Base-by-base conservation (phyloP, 2,113 vertebrate genomes). In the Erythrocercus mccallii region DNA sequence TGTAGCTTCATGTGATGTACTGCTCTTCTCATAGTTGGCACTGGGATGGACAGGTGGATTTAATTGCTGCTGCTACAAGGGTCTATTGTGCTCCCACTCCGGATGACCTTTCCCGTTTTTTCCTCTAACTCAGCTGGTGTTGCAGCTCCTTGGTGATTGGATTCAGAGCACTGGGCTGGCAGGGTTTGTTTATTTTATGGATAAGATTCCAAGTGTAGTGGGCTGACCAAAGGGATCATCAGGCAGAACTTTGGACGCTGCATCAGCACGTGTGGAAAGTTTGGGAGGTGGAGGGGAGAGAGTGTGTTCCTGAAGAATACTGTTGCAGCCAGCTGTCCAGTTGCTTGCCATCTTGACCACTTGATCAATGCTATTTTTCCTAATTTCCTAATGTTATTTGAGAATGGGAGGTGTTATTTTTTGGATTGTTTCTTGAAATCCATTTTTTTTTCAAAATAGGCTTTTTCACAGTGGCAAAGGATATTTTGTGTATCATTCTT, bases 21-120 rank as follows among this genome's bases (percentile, higher is more conserved):
- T 0, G 0, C 19, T 45, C 4, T n/a, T 27, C 19, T 69, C 8
- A 0, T 0, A 3, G 45, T 5, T 15, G 31, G n/a, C 23, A 3
- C 60, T 73, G 19, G 28, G 21, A 20, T 18, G 42, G 35, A 7
- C 8, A 7, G 30, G 11, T 70, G 48, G 2, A 14, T 40, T n/a
- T n/a, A n/a, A n/a, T n/a, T n/a, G 38, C 48, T 54, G 28, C 79
- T 76, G 57, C 40, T 35, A 3, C 33, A 42, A 3, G 42, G 40
- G 33, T 12, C 31, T n/a, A 0, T 12, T 14, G 60, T 62, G 35
- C 72, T 87, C n/a, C 58, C 16, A 3, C 4, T 19, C 51, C 12
- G 14, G 27, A 68, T 19, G 30, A 24, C 16, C 11, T 77, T 76
- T 60, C 23, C 22, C 14, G 2, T 24, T 54, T 61, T 15, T 68